Evolutionary conservation across 2,113 vertebrate genomes (phyloP), one percentile per base, ranked within the genome.

Genomic region (Acanthisitta chloris): DNA sequence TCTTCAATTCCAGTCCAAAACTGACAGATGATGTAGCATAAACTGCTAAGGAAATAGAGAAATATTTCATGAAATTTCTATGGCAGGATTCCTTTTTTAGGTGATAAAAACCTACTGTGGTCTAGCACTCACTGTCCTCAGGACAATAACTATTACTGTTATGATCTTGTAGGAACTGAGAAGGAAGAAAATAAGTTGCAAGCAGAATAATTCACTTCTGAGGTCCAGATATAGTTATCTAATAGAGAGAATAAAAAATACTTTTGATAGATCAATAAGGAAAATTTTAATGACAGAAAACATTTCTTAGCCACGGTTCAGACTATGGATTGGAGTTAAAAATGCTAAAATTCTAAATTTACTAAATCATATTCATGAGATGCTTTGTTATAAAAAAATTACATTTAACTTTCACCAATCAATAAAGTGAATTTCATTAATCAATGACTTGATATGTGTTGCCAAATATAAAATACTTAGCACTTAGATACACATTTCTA

Each of bases 191-290:
- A 49, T 51, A 84, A 49, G 25, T 31, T 86, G 46, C 16, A 87
- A 78, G 64, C 13, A 79, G 45, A 92, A 51, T 42, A 92, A 87
- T 33, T 25, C 25, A 65, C 51, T 86, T 87, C 62, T 58, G n/a
- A 83, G 46, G 58, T 86, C 70, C 59, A 86, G 29, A 61, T 49
- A 64, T 65, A 49, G 42, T 83, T 76, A 88, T 83, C 71, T 92
- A 85, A 81, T 31, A 94, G 51, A 78, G 49, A 83, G 49, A 89
- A 91, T 28, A 96, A 95, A 92, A 96, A 95, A 92, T 42, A 92
- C 5, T 86, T 77, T 59, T 65, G 29, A 64, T 15, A 76, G 70
- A 93, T 87, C 73, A 85, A 55, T 73, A 86, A 38, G 28, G n/a
- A 83, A 54, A 94, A 26, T 57, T 92, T 89, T 42, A 79, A 77